These are phyloP conservation scores for Dasypogon diadema DNA, from an alignment of 2,888 invertebrate genomes.

Conservation along the genomic window DNA sequence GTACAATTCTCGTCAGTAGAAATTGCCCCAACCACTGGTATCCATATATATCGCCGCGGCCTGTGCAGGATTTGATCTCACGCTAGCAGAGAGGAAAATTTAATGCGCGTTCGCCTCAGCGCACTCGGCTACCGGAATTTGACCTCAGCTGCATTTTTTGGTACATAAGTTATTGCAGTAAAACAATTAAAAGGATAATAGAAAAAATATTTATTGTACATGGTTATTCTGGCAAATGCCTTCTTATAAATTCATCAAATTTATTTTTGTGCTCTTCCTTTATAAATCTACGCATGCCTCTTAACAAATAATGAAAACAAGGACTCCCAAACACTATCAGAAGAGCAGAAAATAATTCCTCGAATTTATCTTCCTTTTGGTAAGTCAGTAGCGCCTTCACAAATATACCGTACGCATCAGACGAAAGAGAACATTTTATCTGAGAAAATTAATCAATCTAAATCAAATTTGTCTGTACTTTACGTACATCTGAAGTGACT, in stretches of 20 bases:
- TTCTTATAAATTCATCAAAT: conserved; percentile 7
- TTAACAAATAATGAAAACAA: conserved; percentile 7
- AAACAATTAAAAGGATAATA: neutral
- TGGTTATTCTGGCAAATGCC: neutral
- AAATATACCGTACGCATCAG: neutral
- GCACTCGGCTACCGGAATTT: too few relatives aligned
- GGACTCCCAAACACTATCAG: neutral
- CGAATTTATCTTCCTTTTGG: neutral
- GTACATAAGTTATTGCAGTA: too few relatives aligned
- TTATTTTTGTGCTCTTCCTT: conserved; percentile 8
- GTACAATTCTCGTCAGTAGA: too few relatives aligned
- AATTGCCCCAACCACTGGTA: too few relatives aligned
- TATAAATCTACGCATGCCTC: conserved; percentile 33
- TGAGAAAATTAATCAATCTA: neutral
- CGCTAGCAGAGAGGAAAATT: too few relatives aligned
- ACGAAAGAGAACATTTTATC: conserved; percentile 12
- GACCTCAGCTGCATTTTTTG: too few relatives aligned
- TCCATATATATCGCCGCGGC: too few relatives aligned
- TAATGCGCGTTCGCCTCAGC: too few relatives aligned
- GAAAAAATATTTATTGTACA: conserved; percentile 24
- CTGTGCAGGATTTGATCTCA: too few relatives aligned
- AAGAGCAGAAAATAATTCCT: neutral
- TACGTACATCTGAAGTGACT: conserved; percentile 28
- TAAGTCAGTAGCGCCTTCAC: conserved; percentile 4
- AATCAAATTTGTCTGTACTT: too few relatives aligned